Evolutionary conservation across 2,888 invertebrate species (phyloP).

Genomic region (Melipona bicolor): DNA sequence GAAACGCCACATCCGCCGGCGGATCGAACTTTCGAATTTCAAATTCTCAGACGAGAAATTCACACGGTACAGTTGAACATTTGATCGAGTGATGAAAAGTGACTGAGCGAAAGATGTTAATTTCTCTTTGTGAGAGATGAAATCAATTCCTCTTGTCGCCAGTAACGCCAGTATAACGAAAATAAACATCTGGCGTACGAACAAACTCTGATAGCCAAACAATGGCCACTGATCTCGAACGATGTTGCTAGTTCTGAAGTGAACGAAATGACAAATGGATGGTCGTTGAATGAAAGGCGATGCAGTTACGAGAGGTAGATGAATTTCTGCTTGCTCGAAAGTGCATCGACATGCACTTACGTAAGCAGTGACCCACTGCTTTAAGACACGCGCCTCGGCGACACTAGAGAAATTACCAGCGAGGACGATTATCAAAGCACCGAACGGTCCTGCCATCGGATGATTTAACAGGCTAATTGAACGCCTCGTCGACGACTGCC

Average conservation of each 20-base stretch:
- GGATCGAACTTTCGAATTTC: neutral
- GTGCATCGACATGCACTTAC: slow-evolving; percentile 27
- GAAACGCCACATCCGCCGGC: neutral
- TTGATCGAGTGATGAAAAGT: no score
- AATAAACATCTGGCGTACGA: neutral
- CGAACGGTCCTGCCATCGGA: slow-evolving; percentile 3
- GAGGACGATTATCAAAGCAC: slow-evolving; percentile 31
- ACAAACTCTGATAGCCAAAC: neutral
- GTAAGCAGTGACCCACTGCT: slow-evolving; percentile 37
- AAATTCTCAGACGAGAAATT: neutral
- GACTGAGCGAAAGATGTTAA: no score
- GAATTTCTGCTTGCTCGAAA: slow-evolving; percentile 22
- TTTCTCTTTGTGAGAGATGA: no score
- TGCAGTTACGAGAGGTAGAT: neutral
- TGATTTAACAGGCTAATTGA: slow-evolving; percentile 48
- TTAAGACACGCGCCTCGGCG: slow-evolving; percentile 17
- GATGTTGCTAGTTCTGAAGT: neutral
- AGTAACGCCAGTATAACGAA: neutral
- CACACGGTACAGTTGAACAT: no score
- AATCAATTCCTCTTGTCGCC: no score
- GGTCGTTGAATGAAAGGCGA: slow-evolving; percentile 15
- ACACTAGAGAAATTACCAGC: slow-evolving; percentile 32
- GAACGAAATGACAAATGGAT: neutral
- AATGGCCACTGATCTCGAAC: neutral
- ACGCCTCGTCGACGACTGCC: slow-evolving; percentile 9